A percentile compares a stretch with the other conserved stretches of the same genome.
These are phyloP conservation scores for Vanessa cardui DNA, from an alignment of 2,888 invertebrate species.

Conservation along the genomic window DNA sequence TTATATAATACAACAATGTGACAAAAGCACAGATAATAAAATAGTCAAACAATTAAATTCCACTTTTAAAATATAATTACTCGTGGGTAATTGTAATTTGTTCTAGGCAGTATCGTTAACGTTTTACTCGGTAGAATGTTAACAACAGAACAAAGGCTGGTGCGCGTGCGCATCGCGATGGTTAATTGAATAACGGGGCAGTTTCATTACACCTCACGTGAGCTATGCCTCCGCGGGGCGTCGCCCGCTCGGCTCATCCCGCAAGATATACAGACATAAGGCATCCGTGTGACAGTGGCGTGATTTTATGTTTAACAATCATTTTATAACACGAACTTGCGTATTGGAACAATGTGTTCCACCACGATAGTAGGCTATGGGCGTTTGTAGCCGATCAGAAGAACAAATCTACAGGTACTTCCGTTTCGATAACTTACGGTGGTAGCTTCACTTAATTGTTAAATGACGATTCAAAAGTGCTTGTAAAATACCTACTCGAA, in stretches of 20 bases:
- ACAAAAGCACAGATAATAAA: not conserved
- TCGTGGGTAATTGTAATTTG: not conserved
- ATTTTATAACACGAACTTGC: not conserved
- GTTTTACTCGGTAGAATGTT: not conserved
- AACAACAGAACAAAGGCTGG: not conserved
- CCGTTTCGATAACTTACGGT: no score
- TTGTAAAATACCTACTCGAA: no score
- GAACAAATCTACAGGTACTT: no score
- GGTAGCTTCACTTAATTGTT: no score
- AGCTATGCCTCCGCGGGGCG: conserved; percentile 16
- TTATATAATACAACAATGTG: no score
- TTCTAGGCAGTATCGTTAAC: not conserved
- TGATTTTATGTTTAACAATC: not conserved
- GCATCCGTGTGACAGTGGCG: not conserved
- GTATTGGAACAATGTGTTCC: no score
- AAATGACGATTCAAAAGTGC: no score
- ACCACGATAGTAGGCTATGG: no score
- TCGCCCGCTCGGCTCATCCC: not conserved
- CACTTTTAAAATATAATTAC: not conserved
- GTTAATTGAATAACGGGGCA: conserved; percentile 28
- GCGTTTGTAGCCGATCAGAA: no score
- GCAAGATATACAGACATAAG: not conserved
- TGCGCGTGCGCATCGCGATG: conserved; percentile 21
- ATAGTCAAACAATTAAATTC: not conserved
- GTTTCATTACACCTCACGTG: conserved; percentile 23